Evolutionary conservation across 2,113 vertebrate genomes (phyloP).

Genomic region (Ophthalmolycus amberensis): DNA sequence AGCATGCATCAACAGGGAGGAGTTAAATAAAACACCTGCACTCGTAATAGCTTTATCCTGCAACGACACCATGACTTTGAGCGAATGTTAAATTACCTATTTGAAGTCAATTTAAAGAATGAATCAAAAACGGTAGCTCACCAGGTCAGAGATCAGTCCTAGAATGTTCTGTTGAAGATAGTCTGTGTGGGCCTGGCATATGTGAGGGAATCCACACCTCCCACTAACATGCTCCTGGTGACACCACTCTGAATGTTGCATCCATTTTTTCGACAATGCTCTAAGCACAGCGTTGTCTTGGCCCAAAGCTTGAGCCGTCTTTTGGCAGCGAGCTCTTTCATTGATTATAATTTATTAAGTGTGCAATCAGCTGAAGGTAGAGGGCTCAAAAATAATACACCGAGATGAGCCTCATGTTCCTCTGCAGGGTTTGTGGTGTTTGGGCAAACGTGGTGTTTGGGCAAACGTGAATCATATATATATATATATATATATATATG

Average conservation of each 20-base stretch:
- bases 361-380: background rate
- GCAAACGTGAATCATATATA: background rate
- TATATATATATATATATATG: no score
- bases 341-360: background rate
- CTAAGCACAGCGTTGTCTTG: background rate
- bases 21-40: slow-evolving; percentile 18
- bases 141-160: background rate
- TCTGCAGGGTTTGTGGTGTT: background rate
- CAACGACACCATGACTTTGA: background rate
- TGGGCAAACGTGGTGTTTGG: background rate
- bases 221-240: background rate
- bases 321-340: background rate
- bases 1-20: slow-evolving; percentile 4
- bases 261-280: background rate
- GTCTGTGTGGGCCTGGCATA: no score
- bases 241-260: background rate
- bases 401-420: background rate
- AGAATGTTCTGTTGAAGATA: background rate
- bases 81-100: background rate
- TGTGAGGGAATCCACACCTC: background rate
- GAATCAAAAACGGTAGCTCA: background rate
- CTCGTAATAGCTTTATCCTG: background rate
- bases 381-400: background rate
- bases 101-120: background rate
- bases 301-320: background rate